phyloP scores from a whole-genome alignment of 2,888 invertebrate species.

The Rhingia campestris region DNA sequence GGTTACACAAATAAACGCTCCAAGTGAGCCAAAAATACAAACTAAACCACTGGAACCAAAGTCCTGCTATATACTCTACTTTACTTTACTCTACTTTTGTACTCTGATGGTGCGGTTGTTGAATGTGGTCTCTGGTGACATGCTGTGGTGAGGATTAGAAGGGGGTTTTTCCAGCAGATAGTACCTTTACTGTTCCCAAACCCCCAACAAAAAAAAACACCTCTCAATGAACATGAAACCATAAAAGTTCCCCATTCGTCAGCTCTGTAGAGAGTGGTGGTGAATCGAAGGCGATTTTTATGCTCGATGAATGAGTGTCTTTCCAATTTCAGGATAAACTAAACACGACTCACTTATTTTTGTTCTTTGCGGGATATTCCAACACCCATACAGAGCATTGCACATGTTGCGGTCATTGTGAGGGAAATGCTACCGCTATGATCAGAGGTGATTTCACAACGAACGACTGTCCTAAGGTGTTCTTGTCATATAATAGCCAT shows the following conservation, averaged over 20 bases:
- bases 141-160: slow-evolving; percentile 21
- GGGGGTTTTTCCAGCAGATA: too few relatives aligned
- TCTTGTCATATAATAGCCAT: background rate
- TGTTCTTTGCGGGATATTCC: slow-evolving; percentile 20
- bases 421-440: background rate
- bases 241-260: slow-evolving; percentile 37
- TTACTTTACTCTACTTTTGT: background rate
- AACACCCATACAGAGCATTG: background rate
- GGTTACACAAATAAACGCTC: background rate
- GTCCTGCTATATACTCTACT: background rate
- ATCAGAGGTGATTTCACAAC: slow-evolving; percentile 33
- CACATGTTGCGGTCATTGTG: slow-evolving; percentile 21
- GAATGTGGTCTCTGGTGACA: slow-evolving; percentile 10
- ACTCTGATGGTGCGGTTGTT: slow-evolving; percentile 9
- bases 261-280: slow-evolving; percentile 19
- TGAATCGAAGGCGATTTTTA: slow-evolving; percentile 49
- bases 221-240: slow-evolving; percentile 19
- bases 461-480: slow-evolving; percentile 9
- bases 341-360: slow-evolving; percentile 16
- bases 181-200: too few relatives aligned
- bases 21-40: slow-evolving; percentile 4
- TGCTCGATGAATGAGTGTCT: slow-evolving; percentile 20
- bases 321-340: too few relatives aligned
- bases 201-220: too few relatives aligned
- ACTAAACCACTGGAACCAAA: background rate